Percentiles rank a stretch among this genome's conserved stretches.
Evolutionary conservation across 2,113 vertebrate genomes (phyloP).

Genomic region (Oreocharis arfaki): DNA sequence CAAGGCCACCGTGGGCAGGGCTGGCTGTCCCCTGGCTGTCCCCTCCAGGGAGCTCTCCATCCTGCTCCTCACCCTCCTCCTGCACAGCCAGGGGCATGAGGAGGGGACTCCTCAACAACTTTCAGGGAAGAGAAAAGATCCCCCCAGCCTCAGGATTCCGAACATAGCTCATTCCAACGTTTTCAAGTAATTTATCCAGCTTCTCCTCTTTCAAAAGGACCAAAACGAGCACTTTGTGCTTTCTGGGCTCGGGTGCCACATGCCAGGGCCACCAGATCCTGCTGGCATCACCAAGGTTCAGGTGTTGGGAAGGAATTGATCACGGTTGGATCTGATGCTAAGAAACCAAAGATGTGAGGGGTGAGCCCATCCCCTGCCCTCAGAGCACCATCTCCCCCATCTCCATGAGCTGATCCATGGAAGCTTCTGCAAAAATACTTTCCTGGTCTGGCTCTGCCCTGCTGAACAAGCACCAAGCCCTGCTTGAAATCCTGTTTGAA

Average conservation of each 20-base stretch:
- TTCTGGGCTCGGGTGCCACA: rapidly evolving
- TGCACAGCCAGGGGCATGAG: background rate
- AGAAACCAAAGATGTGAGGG: background rate
- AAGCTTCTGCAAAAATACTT: background rate
- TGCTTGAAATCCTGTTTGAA: background rate
- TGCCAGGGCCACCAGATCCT: background rate
- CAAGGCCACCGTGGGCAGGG: background rate
- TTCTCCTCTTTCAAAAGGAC: background rate
- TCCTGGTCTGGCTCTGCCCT: background rate
- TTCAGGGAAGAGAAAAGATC: background rate
- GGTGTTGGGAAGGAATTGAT: background rate
- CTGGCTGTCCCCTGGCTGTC: background rate
- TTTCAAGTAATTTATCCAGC: background rate
- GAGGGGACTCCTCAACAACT: background rate
- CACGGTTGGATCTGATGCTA: background rate
- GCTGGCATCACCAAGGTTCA: background rate
- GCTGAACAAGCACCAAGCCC: background rate
- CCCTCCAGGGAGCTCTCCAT: background rate
- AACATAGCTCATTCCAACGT: rapidly evolving
- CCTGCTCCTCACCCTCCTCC: background rate
- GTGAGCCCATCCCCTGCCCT: background rate
- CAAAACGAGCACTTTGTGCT: background rate
- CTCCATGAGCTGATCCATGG: rapidly evolving
- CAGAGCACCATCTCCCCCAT: background rate
- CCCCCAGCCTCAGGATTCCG: background rate